These are phyloP conservation scores for Heterochromis multidens DNA, from an alignment of 2,113 vertebrate genomes.

Conservation along the genomic window DNA sequence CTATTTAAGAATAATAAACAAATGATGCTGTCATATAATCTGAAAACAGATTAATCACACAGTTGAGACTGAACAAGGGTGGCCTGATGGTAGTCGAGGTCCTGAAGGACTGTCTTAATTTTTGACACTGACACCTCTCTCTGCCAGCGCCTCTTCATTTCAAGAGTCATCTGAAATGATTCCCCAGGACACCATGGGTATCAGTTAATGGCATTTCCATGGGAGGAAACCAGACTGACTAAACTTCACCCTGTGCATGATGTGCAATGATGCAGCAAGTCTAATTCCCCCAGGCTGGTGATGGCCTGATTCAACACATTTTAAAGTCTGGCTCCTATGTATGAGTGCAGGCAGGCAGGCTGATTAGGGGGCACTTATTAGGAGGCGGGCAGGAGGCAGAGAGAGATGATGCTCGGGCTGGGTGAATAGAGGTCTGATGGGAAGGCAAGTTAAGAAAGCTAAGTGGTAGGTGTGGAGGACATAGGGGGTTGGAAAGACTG, in stretches of 20 bases:
- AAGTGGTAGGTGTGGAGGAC: neutral
- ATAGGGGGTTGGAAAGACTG: neutral
- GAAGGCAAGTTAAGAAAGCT: neutral
- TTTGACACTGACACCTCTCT: conserved; percentile 34
- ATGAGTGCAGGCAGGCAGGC: conserved; percentile 3
- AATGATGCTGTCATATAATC: neutral
- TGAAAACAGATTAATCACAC: conserved; percentile 4
- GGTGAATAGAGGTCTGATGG: neutral
- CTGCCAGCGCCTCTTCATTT: conserved; percentile 47
- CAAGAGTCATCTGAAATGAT: conserved; percentile 56
- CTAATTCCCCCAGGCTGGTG: conserved; percentile 19
- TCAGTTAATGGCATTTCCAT: conserved; percentile 63
- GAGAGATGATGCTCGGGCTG: neutral
- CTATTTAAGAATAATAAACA: neutral
- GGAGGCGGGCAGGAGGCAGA: neutral
- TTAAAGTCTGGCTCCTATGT: conserved; percentile 16
- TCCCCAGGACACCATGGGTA: conserved; percentile 43
- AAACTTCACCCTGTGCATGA: conserved; percentile 47
- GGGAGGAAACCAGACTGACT: conserved; percentile 50
- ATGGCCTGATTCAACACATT: conserved; percentile 59
- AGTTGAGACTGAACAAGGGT: neutral
- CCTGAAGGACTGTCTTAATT: conserved; percentile 46
- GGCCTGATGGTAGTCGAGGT: conserved; percentile 18
- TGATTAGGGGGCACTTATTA: conserved; percentile 30
- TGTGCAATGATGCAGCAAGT: conserved; percentile 60